Evolutionary conservation across 2,888 invertebrate species (phyloP).

Genomic region (Dinocampus coccinellae): DNA sequence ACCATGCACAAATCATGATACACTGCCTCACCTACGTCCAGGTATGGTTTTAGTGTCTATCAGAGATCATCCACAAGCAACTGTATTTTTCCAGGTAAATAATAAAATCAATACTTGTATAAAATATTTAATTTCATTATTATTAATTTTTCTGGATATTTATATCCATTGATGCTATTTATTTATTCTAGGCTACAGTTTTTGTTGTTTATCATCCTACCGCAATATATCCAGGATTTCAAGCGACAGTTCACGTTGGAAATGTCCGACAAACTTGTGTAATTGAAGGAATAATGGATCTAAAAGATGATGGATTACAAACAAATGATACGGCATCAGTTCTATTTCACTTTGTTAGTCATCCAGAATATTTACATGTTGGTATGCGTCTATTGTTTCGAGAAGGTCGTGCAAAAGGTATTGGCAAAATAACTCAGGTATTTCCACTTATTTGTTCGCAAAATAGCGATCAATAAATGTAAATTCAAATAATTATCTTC

Average conservation of each 20-base stretch:
- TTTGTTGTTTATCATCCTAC: slow-evolving; percentile 90
- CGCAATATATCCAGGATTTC: slow-evolving; percentile 86
- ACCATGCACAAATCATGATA: slow-evolving; percentile 69
- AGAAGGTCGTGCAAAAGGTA: slow-evolving; percentile 87
- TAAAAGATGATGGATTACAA: slow-evolving; percentile 76
- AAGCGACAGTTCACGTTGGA: slow-evolving; percentile 95
- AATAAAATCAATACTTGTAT: background rate
- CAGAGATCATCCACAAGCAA: slow-evolving; percentile 70
- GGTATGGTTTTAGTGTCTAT: slow-evolving; percentile 87
- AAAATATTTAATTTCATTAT: background rate
- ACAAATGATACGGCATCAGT: slow-evolving; percentile 91
- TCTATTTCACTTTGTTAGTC: slow-evolving; percentile 87
- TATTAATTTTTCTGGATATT: too few relatives aligned
- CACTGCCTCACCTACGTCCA: slow-evolving; percentile 75
- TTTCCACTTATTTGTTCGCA: slow-evolving; percentile 71
- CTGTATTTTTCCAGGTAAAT: slow-evolving; percentile 72
- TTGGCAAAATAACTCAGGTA: slow-evolving; percentile 85
- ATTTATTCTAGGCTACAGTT: slow-evolving; percentile 82
- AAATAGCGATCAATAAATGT: slow-evolving; percentile 33
- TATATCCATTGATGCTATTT: background rate
- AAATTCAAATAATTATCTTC: background rate
- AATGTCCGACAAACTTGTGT: slow-evolving; percentile 96
- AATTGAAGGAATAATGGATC: slow-evolving; percentile 81
- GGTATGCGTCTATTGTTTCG: slow-evolving; percentile 86
- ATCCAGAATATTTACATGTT: slow-evolving; percentile 88